Conservation (phyloP, 1,140 invertebrate genomes). For the Scylla paramamosain region DNA sequence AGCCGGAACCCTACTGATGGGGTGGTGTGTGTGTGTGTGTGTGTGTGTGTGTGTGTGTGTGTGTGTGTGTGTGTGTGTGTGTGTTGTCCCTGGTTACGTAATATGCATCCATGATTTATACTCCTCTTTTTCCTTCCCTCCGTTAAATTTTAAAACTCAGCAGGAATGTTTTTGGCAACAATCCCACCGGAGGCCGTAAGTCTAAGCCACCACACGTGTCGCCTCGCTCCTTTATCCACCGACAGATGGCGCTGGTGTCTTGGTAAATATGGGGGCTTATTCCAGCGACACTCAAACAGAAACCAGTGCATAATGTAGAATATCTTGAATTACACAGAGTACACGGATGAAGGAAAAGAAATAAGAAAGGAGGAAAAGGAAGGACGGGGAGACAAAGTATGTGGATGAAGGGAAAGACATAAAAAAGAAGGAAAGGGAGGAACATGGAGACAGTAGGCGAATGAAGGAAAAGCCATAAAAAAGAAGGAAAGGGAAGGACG, state of each 20-base stretch:
- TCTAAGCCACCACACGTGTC: not conserved
- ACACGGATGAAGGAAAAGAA: not conserved
- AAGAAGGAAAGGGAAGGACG: not conserved
- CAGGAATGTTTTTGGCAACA: too few relatives aligned
- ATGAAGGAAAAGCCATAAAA: not conserved
- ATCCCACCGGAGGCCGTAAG: not conserved
- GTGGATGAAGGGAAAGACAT: not conserved
- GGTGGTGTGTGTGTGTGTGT: not conserved
- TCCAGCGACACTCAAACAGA: not conserved
- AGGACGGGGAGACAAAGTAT: not conserved
- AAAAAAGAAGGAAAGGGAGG: not conserved
- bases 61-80: slow-evolving; percentile 3
- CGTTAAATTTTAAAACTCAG: too few relatives aligned
- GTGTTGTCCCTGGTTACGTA: not conserved
- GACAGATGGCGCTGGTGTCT: not conserved
- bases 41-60: slow-evolving; percentile 2
- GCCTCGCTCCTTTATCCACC: not conserved
- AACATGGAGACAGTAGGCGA: not conserved
- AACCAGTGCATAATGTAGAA: not conserved
- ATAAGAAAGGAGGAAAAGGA: not conserved
- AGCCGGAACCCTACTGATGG: not conserved
- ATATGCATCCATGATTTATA: too few relatives aligned
- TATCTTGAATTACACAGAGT: not conserved
- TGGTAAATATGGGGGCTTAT: not conserved
- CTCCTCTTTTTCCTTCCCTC: too few relatives aligned